Evolutionary conservation across 2,797 vertebrate genomes (phyloP).

Genomic region (Semaprochilodus insignis): DNA sequence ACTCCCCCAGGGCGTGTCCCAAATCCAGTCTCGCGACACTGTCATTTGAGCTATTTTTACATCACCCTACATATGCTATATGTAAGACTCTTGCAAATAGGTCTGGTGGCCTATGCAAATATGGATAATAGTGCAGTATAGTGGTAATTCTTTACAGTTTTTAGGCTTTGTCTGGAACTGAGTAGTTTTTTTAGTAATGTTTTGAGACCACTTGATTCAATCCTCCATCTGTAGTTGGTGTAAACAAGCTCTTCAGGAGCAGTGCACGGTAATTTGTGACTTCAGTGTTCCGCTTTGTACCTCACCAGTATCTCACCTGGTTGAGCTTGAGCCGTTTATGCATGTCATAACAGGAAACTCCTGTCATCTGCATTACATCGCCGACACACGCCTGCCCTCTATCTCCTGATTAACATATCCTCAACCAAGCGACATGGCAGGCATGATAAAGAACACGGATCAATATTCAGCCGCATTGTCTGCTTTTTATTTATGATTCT

Average conservation of each 20-base stretch:
- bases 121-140: background rate
- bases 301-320: background rate
- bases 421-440: background rate
- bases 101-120: slow-evolving; percentile 22
- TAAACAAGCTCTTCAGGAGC: background rate
- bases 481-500: background rate
- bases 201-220: background rate
- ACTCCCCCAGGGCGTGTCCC: slow-evolving; percentile 51
- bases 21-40: slow-evolving; percentile 47
- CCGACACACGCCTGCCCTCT: background rate
- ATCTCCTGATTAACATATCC: background rate
- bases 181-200: background rate
- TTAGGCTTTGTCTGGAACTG: background rate
- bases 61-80: background rate
- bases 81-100: background rate
- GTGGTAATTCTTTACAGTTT: background rate
- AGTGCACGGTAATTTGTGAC: too few species aligned
- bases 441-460: slow-evolving; percentile 11
- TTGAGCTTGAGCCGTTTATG: background rate
- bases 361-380: background rate
- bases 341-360: background rate
- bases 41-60: slow-evolving; percentile 49
- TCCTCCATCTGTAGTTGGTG: background rate
- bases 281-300: background rate
- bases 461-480: slow-evolving; percentile 7